These are phyloP conservation scores for Dolichomitus sp. DNA, from an alignment of 2,888 invertebrate species.

Conservation along the genomic window DNA sequence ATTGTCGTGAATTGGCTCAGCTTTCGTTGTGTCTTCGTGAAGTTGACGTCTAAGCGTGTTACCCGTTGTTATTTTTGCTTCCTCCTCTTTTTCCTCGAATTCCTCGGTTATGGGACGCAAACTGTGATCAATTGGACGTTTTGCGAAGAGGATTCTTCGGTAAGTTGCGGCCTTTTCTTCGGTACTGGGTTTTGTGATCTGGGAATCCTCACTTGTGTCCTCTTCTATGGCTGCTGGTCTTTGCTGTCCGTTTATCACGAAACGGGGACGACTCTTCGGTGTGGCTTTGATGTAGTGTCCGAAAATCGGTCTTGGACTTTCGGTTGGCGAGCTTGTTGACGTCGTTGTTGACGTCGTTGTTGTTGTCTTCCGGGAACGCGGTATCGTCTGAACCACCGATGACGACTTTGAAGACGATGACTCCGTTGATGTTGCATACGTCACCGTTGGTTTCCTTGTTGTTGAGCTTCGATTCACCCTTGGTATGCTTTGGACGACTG, in stretches of 20 bases:
- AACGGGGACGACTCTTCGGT: constrained; percentile 78
- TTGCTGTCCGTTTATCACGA: constrained; percentile 82
- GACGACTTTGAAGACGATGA: constrained; percentile 83
- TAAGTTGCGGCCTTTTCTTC: constrained; percentile 77
- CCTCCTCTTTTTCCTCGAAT: constrained; percentile 85
- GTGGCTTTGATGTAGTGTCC: constrained; percentile 79
- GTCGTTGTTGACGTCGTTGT: constrained; percentile 80
- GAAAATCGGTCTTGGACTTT: constrained; percentile 78
- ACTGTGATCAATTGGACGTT: constrained; percentile 81
- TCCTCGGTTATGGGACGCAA: constrained; percentile 84
- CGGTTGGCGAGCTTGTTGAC: constrained; percentile 82
- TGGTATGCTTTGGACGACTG: constrained; percentile 84
- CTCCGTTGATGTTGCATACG: constrained; percentile 87
- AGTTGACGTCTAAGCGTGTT: constrained; percentile 90
- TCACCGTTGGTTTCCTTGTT: constrained; percentile 85
- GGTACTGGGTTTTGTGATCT: constrained; percentile 79
- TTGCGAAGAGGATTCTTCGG: constrained; percentile 78
- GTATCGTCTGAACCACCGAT: constrained; percentile 89
- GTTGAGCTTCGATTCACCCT: constrained; percentile 86
- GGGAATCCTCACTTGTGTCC: constrained; percentile 77
- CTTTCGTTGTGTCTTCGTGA: constrained; percentile 87
- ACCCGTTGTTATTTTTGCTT: constrained; percentile 85
- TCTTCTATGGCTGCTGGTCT: constrained; percentile 75
- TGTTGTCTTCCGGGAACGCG: constrained; percentile 87
- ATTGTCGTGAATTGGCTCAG: constrained; percentile 88